Evolutionary conservation across 1,140 invertebrate genomes (phyloP), one percentile per base, ranked within the genome.

Genomic region (Mesaphorura yosii): DNA sequence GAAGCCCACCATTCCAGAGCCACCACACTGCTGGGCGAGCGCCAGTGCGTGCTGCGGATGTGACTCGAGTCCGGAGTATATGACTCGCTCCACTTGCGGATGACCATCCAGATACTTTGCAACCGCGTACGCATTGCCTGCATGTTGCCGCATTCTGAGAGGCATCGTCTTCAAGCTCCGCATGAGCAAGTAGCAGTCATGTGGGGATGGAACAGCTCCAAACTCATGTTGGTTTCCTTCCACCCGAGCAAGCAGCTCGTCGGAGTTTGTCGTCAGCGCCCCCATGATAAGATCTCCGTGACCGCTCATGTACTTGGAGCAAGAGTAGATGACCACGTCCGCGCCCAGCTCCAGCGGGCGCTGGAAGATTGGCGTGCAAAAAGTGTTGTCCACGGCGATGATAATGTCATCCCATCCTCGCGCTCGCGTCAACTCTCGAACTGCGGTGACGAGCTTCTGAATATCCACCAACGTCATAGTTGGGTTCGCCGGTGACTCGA

Each of bases 301-400:
- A 6, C 78, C 79, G 68, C 82, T 81, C 65, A 82, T 77, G 55
- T 82, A 82, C 64, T 82, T 82, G 1, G 78, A 77, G 26, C 76
- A 58, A 0, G 79, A 82, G 67, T 82, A 76, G 60, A 78, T 66
- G 14, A 74, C 72, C 29, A 80, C 69, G 66, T 82, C 78, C 26
- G 76, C 79, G 28, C 80, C 80, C 15, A 80, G 65, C 47, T 68
- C 66, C 20, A 82, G 64, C 12, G 80, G 79, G 45, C 73, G 63
- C 71, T 80, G 63, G 19, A 65, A 78, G 59, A 75, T 76, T 6
- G 78, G 68, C 20, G 76, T 73, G 68, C 77, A 73, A 62, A 81
- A 82, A 3, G 79, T 81, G 64, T 80, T 82, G 64, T 81, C 80
- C 19, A 80, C 76, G 15, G 76, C 75, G 40, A 79, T 66, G 48